phyloP scores from a whole-genome alignment of 1,140 invertebrate genomes.

The Platyscapa corneri region DNA sequence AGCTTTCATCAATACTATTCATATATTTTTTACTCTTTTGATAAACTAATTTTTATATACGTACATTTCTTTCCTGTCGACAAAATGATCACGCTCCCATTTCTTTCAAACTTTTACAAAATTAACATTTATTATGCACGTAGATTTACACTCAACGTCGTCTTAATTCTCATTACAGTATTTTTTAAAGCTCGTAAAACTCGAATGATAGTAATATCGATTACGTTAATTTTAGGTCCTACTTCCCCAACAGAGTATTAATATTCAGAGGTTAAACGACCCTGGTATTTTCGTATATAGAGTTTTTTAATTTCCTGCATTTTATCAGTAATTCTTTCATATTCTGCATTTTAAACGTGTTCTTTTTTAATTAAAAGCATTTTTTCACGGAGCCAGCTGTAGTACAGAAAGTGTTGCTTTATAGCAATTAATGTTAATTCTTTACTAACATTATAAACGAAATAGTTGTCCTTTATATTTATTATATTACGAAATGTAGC shows the following conservation, averaged over 20 bases:
- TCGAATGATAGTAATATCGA: background rate
- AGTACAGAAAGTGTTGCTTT: too few species aligned
- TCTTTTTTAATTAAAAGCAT: too few species aligned
- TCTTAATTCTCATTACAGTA: background rate
- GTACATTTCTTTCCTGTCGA: background rate
- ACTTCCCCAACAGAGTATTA: background rate
- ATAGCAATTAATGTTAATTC: too few species aligned
- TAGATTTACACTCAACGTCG: background rate
- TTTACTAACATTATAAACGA: too few species aligned
- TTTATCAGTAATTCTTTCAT: background rate
- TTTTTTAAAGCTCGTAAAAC: background rate
- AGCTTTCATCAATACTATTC: background rate
- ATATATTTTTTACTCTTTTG: too few species aligned
- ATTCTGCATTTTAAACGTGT: background rate
- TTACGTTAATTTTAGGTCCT: background rate
- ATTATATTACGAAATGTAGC: too few species aligned
- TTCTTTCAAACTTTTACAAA: background rate
- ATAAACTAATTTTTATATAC: too few species aligned
- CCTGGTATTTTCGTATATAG: too few species aligned
- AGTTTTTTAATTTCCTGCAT: background rate
- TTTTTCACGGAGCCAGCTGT: too few species aligned
- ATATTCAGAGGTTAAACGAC: background rate
- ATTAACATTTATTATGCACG: background rate
- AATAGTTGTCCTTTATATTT: too few species aligned
- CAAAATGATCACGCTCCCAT: background rate